phyloP scores from a whole-genome alignment of 2,113 vertebrate species.

The Miniopterus natalensis region DNA sequence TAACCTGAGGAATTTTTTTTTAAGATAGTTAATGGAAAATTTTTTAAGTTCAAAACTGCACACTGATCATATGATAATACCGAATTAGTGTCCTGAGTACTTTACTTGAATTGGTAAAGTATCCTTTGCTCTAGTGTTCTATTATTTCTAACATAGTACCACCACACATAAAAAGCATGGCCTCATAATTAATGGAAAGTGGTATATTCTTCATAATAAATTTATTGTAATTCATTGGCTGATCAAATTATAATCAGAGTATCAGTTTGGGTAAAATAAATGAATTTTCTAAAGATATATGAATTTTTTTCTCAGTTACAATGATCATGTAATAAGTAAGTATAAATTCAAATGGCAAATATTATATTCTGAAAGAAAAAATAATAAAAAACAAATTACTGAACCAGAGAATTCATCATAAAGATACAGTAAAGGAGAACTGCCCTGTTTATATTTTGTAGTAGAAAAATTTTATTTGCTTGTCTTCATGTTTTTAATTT shows the following conservation, averaged over 20 bases:
- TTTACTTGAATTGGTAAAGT: neutral
- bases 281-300: neutral
- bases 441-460: neutral
- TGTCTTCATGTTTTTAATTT: neutral
- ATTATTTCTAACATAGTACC: neutral
- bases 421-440: neutral
- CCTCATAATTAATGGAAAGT: conserved; percentile 5
- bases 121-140: neutral
- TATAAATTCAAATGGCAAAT: neutral
- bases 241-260: conserved; percentile 22
- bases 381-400: neutral
- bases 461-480: conserved; percentile 10
- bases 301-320: neutral
- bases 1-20: neutral
- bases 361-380: neutral
- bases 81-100: neutral
- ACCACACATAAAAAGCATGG: neutral
- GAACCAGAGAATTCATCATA: neutral
- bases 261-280: neutral
- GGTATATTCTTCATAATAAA: neutral
- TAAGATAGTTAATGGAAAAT: neutral
- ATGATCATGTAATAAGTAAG: neutral
- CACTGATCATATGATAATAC: neutral
- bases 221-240: neutral
- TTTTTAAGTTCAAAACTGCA: conserved; percentile 6